Evolutionary conservation across 2,888 invertebrate species (phyloP).

Genomic region (Nephrotoma guestfalica): DNA sequence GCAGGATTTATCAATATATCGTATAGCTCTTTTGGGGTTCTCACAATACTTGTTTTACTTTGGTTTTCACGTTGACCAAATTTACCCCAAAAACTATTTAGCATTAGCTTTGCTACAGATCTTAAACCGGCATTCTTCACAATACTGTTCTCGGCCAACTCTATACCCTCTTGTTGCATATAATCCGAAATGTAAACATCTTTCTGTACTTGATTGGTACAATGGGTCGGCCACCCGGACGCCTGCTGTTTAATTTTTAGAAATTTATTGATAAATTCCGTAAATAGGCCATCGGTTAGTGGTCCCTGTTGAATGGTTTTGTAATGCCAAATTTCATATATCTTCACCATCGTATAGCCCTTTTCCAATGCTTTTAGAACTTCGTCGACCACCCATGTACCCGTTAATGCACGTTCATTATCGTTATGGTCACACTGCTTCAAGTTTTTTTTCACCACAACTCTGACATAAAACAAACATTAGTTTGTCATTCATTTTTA

Average conservation of each 20-base stretch:
- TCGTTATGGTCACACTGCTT: no score
- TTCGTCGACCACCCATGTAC: no score
- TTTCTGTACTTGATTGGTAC: neutral
- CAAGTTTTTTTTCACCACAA: no score
- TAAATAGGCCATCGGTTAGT: no score
- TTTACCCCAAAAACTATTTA: neutral
- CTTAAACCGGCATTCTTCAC: neutral
- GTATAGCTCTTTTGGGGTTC: neutral
- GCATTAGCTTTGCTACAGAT: neutral
- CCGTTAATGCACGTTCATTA: no score
- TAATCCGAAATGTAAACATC: neutral
- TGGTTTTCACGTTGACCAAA: neutral
- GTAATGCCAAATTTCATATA: no score
- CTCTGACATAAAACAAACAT: no score
- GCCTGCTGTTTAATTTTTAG: neutral
- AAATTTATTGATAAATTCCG: neutral
- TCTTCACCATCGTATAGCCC: no score
- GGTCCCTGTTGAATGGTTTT: no score
- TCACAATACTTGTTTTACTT: neutral
- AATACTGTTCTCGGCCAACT: neutral
- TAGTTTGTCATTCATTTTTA: no score
- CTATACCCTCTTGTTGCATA: neutral
- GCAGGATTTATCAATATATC: constrained; percentile 8
- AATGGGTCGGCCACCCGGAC: neutral
- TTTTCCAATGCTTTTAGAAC: no score